These are phyloP conservation scores for Tortricodes alternella DNA, from an alignment of 2,888 invertebrate genomes.

Conservation along the genomic window DNA sequence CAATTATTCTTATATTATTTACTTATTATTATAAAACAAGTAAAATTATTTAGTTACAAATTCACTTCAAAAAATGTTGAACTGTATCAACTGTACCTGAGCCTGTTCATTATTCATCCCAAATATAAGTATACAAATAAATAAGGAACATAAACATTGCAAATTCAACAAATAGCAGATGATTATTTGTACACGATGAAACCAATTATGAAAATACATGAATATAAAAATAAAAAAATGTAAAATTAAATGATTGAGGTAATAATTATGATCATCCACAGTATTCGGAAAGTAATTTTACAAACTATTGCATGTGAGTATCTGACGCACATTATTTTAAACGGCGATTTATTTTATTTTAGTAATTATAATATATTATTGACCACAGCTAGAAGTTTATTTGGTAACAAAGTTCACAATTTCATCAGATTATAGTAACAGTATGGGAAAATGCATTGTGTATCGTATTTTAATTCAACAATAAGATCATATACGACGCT, in stretches of 20 bases:
- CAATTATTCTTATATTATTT: not conserved
- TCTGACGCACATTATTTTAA: too few species aligned
- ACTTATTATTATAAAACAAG: not conserved
- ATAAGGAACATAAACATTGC: slow-evolving; percentile 34
- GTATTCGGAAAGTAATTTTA: not conserved
- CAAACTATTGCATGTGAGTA: too few species aligned
- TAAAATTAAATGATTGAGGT: slow-evolving; percentile 48
- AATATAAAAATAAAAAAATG: slow-evolving; percentile 36
- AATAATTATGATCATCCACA: slow-evolving; percentile 30
- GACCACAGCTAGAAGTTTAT: slow-evolving; percentile 21
- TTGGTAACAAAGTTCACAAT: not conserved
- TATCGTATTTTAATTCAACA: slow-evolving; percentile 2
- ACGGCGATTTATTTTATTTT: too few species aligned
- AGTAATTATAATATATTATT: slow-evolving; percentile 10
- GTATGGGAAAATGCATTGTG: slow-evolving; percentile 7
- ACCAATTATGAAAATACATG: not conserved
- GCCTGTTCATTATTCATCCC: not conserved
- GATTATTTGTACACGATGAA: too few species aligned
- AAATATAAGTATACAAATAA: slow-evolving; percentile 19
- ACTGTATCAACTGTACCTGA: slow-evolving; percentile 52
- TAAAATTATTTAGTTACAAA: not conserved
- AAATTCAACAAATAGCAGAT: slow-evolving; percentile 3
- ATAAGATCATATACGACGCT: slow-evolving; percentile 50
- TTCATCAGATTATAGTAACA: not conserved
- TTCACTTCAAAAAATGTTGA: slow-evolving; percentile 42